Percentiles rank a stretch among this genome's conserved stretches.
Evolutionary conservation across 37 sponge, comb jelly and placozoan genomes (phyloP).

Genomic region (Diacarnus erythraeanus): DNA sequence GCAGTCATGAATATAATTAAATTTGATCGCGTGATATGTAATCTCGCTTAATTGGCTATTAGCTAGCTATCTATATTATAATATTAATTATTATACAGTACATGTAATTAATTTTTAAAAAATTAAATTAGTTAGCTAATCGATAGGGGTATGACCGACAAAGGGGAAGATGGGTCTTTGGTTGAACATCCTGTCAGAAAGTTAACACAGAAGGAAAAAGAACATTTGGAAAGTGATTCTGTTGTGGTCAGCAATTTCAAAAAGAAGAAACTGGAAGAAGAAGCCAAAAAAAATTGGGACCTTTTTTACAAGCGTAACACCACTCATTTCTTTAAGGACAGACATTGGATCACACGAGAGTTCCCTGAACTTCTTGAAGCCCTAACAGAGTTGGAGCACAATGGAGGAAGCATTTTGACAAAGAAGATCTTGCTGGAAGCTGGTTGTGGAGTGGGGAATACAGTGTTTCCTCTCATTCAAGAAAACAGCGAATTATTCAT

Average conservation of each 20-base stretch:
- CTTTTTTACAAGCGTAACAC: slow-evolving; percentile 96
- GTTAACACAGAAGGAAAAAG: slow-evolving; percentile 62
- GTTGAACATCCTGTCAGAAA: slow-evolving; percentile 31
- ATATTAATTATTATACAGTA: too few relatives aligned
- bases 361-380: slow-evolving; percentile 76
- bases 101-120: not conserved
- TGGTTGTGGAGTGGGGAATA: slow-evolving; percentile 98
- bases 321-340: slow-evolving; percentile 95
- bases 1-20: slow-evolving; percentile 30
- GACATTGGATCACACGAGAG: slow-evolving; percentile 95
- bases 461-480: slow-evolving; percentile 85
- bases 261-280: slow-evolving; percentile 81
- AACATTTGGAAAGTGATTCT: slow-evolving; percentile 52
- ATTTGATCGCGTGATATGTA: slow-evolving; percentile 15
- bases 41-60: too few relatives aligned
- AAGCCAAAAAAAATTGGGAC: slow-evolving; percentile 96
- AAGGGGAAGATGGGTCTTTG: not conserved
- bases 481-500: slow-evolving; percentile 81
- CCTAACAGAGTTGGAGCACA: slow-evolving; percentile 13
- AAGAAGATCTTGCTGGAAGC: slow-evolving; percentile 75
- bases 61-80: too few relatives aligned
- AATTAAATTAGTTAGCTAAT: not conserved
- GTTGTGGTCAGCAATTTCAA: slow-evolving; percentile 68
- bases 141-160: not conserved
- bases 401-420: not conserved